Percentiles rank a stretch among this genome's conserved stretches.
Conservation (phyloP, 2,888 invertebrate species). For the Ormyrus nitidulus region DNA sequence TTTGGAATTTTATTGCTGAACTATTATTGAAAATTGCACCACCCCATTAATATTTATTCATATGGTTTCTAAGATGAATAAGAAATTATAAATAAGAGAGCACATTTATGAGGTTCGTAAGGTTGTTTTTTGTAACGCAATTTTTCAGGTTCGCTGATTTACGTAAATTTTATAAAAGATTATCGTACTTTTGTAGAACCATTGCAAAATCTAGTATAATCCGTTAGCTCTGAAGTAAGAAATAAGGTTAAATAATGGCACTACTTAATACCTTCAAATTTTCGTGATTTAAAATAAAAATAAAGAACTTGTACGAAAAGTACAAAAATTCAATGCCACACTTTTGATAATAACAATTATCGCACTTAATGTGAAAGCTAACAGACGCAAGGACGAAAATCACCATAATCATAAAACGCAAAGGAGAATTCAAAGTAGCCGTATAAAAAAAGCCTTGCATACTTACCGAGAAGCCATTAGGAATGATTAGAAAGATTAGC, state of each 20-base stretch:
- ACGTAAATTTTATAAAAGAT: no score
- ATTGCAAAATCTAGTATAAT: no score
- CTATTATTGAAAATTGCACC: constrained; percentile 3
- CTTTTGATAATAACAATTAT: not conserved
- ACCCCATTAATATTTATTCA: constrained; percentile 37
- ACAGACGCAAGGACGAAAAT: not conserved
- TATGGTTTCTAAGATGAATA: constrained; percentile 15
- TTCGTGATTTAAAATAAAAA: no score
- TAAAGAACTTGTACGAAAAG: no score
- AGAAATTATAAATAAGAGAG: constrained; percentile 34
- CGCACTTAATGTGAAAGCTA: not conserved
- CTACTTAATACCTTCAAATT: no score
- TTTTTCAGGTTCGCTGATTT: no score
- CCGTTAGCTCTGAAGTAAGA: no score
- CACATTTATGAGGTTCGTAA: constrained; percentile 15
- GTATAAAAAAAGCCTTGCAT: not conserved
- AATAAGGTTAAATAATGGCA: no score
- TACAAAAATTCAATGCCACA: no score
- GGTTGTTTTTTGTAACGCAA: not conserved
- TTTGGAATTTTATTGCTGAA: no score
- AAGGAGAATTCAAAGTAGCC: not conserved
- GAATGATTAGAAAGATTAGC: not conserved
- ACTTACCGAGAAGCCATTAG: no score
- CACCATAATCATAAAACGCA: not conserved
- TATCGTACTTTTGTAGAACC: no score